These are phyloP conservation scores for Platanista minor DNA, from an alignment of 2,113 vertebrate species.

Conservation along the genomic window DNA sequence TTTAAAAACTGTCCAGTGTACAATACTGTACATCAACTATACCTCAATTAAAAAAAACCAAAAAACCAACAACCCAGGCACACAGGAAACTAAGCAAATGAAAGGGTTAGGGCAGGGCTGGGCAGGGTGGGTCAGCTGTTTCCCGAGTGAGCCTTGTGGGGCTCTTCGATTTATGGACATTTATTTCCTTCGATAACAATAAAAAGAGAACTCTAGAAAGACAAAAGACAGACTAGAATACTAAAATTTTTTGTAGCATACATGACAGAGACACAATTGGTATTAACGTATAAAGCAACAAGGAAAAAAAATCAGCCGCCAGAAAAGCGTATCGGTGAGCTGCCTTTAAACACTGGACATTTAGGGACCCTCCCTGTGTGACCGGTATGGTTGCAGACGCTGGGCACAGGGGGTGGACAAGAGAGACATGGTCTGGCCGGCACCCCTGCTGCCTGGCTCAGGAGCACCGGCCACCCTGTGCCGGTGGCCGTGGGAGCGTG, in stretches of 20 bases:
- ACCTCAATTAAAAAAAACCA: neutral
- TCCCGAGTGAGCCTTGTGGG: neutral
- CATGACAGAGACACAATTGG: accelerated
- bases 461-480: accelerated
- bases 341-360: accelerated
- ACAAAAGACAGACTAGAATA: neutral
- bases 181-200: neutral
- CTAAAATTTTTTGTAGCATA: too few species aligned
- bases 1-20: neutral
- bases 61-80: neutral
- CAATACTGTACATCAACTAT: too few species aligned
- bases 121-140: accelerated
- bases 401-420: accelerated
- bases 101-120: neutral
- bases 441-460: accelerated
- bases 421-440: neutral
- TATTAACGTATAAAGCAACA: accelerated
- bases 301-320: accelerated
- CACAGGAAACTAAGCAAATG: neutral
- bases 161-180: neutral
- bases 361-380: accelerated
- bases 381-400: accelerated
- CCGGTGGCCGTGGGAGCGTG: accelerated
- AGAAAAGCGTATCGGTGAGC: accelerated
- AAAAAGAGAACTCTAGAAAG: neutral